Percentiles rank a stretch among this genome's conserved stretches.
These are phyloP conservation scores for Lagenorhynchus albirostris DNA, from an alignment of 2,113 vertebrate genomes.

Conservation along the genomic window DNA sequence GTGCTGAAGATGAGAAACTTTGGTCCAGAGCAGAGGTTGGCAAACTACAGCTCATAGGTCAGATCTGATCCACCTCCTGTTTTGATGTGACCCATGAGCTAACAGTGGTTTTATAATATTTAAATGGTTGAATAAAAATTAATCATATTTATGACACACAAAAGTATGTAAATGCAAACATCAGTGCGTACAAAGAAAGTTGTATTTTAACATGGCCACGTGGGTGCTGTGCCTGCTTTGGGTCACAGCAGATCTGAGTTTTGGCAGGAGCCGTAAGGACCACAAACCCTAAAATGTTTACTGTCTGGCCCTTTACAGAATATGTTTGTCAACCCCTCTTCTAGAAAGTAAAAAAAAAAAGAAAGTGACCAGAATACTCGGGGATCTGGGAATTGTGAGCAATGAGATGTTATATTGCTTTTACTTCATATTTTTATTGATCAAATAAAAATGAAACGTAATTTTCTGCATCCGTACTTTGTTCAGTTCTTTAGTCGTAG, in stretches of 20 bases:
- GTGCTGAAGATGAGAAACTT: not conserved
- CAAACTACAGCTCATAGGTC: fast-evolving
- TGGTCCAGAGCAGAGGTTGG: not conserved
- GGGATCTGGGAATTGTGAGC: not conserved
- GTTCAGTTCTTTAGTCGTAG: not conserved
- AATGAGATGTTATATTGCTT: not conserved
- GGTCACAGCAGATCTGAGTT: not conserved
- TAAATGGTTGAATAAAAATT: not conserved
- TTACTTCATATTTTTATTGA: not conserved
- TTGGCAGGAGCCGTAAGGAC: not conserved
- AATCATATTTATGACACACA: not conserved
- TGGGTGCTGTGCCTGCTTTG: not conserved
- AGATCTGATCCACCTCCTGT: not conserved
- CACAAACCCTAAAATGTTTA: not conserved
- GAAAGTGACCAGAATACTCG: not conserved
- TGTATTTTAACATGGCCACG: not conserved
- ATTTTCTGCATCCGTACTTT: not conserved
- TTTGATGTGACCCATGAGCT: not conserved
- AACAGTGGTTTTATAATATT: not conserved
- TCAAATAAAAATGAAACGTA: not conserved
- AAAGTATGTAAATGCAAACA: not conserved
- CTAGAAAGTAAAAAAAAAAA: not conserved
- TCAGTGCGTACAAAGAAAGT: not conserved
- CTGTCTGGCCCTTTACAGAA: not conserved
- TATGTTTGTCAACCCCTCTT: not conserved